Percentiles rank a stretch among this genome's conserved stretches.
Evolutionary conservation across 2,888 invertebrate genomes (phyloP).

Genomic region (Lissonota sp.): DNA sequence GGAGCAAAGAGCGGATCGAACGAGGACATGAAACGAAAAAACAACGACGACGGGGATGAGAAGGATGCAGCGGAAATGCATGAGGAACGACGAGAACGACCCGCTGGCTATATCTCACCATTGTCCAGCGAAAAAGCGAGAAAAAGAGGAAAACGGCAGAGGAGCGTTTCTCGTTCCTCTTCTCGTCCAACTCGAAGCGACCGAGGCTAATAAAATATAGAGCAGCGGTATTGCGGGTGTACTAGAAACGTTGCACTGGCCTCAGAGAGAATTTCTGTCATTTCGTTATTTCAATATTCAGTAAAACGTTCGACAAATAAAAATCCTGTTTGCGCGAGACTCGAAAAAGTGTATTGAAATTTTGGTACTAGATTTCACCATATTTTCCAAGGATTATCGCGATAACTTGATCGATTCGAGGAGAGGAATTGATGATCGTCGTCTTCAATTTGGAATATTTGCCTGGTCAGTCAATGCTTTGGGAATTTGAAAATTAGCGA

Average conservation of each 20-base stretch:
- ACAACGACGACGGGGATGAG: too few relatives aligned
- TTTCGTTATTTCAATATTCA: slow-evolving; percentile 5
- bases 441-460: too few relatives aligned
- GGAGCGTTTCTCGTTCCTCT: slow-evolving; percentile 32
- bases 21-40: too few relatives aligned
- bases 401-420: too few relatives aligned
- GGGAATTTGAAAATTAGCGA: too few relatives aligned
- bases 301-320: not conserved
- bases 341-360: too few relatives aligned
- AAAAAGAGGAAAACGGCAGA: not conserved
- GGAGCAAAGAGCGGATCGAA: too few relatives aligned
- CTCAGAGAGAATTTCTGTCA: slow-evolving; percentile 6
- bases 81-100: slow-evolving; percentile 64
- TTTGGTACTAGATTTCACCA: too few relatives aligned
- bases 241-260: not conserved
- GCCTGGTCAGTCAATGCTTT: too few relatives aligned
- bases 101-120: slow-evolving; percentile 68
- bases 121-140: slow-evolving; percentile 52
- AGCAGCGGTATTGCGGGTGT: not conserved
- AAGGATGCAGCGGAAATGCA: not conserved
- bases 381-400: too few relatives aligned
- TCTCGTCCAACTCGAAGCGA: slow-evolving; percentile 27
- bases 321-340: too few relatives aligned
- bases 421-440: too few relatives aligned
- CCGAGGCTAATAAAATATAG: not conserved